These are phyloP conservation scores for Deroptyus accipitrinus DNA, from an alignment of 2,113 vertebrate species.

Conservation along the genomic window DNA sequence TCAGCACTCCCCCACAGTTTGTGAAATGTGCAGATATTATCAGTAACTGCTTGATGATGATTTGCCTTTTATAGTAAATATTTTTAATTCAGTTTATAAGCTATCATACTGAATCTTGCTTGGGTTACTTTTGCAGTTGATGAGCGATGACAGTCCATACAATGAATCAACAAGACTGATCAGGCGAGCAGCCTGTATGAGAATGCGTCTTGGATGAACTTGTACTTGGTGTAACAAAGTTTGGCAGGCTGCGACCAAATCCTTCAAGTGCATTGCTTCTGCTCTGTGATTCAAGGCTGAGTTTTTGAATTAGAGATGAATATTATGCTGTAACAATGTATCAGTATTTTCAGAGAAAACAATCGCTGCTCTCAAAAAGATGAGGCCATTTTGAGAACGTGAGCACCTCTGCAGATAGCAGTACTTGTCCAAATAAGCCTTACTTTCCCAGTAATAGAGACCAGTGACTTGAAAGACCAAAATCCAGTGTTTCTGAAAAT, in stretches of 20 bases:
- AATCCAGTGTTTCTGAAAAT: background rate
- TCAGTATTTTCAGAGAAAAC: background rate
- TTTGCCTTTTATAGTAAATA: conserved; percentile 48
- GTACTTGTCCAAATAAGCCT: background rate
- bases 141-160: background rate
- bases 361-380: background rate
- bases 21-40: conserved; percentile 33
- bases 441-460: background rate
- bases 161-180: background rate
- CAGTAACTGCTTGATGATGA: background rate
- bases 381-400: background rate
- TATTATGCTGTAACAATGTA: background rate
- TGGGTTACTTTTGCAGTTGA: background rate
- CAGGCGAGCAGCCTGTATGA: background rate
- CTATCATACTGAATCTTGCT: background rate
- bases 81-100: background rate
- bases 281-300: background rate
- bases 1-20: background rate
- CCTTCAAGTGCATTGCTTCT: background rate
- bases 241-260: background rate
- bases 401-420: background rate
- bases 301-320: background rate
- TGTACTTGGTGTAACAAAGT: background rate
- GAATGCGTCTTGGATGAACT: background rate
- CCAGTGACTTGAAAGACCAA: background rate